Evolutionary conservation across 1,140 invertebrate species (phyloP).

Genomic region (Macrostomum lignano): DNA sequence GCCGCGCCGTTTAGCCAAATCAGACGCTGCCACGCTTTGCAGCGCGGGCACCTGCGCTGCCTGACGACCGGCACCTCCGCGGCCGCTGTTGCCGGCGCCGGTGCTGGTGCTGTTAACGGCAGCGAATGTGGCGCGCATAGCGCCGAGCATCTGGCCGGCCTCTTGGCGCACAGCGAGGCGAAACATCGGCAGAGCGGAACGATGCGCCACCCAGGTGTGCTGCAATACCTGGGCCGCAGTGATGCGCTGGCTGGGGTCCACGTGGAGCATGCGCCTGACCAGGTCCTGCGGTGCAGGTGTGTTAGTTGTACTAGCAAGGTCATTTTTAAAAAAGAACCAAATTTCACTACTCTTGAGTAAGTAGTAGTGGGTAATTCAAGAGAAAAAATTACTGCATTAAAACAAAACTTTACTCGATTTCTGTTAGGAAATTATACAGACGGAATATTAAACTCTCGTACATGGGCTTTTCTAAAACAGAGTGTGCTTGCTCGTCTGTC

Average conservation of each 20-base stretch:
- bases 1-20: conserved; percentile 44
- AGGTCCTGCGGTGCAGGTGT: conserved; percentile 32
- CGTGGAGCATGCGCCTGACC: conserved; percentile 61
- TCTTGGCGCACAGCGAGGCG: conserved; percentile 25
- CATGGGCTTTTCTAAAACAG: too few relatives aligned
- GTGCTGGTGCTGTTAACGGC: conserved; percentile 10
- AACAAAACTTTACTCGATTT: too few relatives aligned
- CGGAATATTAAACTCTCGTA: too few relatives aligned
- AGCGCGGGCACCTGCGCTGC: conserved; percentile 42
- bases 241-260: conserved; percentile 57
- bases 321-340: too few relatives aligned
- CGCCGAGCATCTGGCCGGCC: neutral
- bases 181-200: conserved; percentile 20
- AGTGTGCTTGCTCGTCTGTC: too few relatives aligned
- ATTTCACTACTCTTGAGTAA: too few relatives aligned
- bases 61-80: conserved; percentile 42
- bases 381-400: too few relatives aligned
- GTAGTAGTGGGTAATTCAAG: too few relatives aligned
- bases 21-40: conserved; percentile 54
- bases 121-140: neutral
- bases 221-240: conserved; percentile 52
- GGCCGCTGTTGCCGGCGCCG: conserved; percentile 44
- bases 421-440: too few relatives aligned
- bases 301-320: too few relatives aligned
- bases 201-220: conserved; percentile 43